Evolutionary conservation across 2,113 vertebrate species (phyloP), one percentile per base, ranked within the genome.

Genomic region (Himantopus leucocephalus): DNA sequence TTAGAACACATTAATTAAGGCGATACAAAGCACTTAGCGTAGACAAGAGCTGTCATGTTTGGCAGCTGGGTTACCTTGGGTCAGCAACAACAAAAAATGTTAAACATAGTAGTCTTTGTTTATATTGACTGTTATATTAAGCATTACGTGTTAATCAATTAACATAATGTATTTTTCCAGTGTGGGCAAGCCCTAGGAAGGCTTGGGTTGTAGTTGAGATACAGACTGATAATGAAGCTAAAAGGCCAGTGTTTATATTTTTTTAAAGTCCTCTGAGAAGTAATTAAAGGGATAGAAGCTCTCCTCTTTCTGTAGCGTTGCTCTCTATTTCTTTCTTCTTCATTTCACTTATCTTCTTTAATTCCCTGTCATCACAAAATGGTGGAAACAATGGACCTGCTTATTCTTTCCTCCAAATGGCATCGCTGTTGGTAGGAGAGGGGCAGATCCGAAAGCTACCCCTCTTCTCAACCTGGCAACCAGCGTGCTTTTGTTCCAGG

Each of bases 1-100:
- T 72, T 91, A 85, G 86, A 89, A 92, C 70, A 73, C 0, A 3
- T 74, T 94, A 82, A 95, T 87, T 94, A 92, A 66, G 41, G 76
- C 2, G 4, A 78, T 82, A 89, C 23, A 78, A 92, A 89, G 79
- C 53, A 60, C 48, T 91, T 52, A 24, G 34, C 41, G 53, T 19
- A 79, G 92, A 87, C 91, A 92, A 81, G 91, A 97, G 39, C 77
- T 68, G 73, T 95, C 92, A 81, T 73, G 92, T 94, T 90, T 73
- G 52, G 85, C 77, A 77, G 92, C 60, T 85, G 62, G 77, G 91
- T 96, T 88, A 91, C 76, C 48, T 48, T 27, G 64, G 88, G 92
- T 81, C 58, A 92, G 59, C 83, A 92, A 48, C 83, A 81, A 66
- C 37, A 90, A 55, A 23, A 88, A 88, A 22, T 47, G 48, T 89